Conservation (phyloP, 1,140 invertebrate genomes). For the Drosophila tristis region DNA sequence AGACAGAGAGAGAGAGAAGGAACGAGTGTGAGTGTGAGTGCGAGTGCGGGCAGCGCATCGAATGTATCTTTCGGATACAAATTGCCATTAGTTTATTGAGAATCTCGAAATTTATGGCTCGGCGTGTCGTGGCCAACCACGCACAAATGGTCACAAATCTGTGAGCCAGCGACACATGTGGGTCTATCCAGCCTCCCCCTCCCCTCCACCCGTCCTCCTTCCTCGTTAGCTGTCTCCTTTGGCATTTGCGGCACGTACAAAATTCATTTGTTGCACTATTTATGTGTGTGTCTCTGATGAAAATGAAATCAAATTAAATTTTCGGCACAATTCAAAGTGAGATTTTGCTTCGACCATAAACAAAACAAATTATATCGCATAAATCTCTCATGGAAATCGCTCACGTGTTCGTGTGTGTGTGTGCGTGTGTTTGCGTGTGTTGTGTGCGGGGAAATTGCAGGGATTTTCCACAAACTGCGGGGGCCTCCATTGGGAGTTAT, state of each 20-base stretch:
- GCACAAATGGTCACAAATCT: conserved; percentile 80
- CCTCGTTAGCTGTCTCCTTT: conserved; percentile 18
- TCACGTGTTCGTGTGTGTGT: conserved; percentile 4
- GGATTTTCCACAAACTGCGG: conserved; percentile 12
- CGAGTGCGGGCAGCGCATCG: conserved; percentile 31
- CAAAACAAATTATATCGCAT: conserved; percentile 29
- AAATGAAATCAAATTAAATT: conserved; percentile 83
- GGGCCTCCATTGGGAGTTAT: too few relatives aligned
- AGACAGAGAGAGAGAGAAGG: not conserved
- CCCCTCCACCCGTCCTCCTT: not conserved
- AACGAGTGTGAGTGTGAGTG: not conserved
- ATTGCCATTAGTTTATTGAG: conserved; percentile 83
- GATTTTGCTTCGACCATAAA: conserved; percentile 43
- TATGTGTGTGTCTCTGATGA: conserved; percentile 64
- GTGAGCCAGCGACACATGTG: conserved; percentile 58
- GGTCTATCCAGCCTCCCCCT: conserved; percentile 10
- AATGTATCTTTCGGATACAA: conserved; percentile 78
- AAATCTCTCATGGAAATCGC: conserved; percentile 25
- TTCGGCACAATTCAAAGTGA: conserved; percentile 78
- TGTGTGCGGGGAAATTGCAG: conserved; percentile 15
- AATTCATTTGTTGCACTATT: conserved; percentile 82
- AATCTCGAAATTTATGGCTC: conserved; percentile 73
- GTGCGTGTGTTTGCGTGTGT: conserved; percentile 25
- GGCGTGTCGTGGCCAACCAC: conserved; percentile 73
- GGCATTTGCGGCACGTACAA: conserved; percentile 78